phyloP scores from a whole-genome alignment of 2,888 invertebrate species.

The Rhopalosiphum nymphaeae region DNA sequence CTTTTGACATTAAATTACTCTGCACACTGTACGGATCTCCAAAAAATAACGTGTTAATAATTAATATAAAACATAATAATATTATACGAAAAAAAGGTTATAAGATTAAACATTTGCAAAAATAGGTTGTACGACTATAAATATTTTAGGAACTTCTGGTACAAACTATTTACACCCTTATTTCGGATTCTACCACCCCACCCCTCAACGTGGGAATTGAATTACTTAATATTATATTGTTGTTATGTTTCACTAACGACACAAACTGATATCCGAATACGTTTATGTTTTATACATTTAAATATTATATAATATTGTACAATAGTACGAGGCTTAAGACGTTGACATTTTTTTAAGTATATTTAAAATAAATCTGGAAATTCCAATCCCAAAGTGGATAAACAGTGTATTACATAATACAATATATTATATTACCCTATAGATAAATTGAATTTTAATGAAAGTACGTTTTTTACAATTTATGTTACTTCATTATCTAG shows the following conservation, averaged over 20 bases:
- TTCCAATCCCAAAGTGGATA: not conserved
- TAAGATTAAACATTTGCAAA: too few species aligned
- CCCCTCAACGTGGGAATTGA: not conserved
- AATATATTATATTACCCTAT: not conserved
- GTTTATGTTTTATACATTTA: not conserved
- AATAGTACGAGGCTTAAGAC: not conserved
- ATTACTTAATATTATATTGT: not conserved
- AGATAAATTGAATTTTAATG: not conserved
- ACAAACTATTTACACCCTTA: not conserved
- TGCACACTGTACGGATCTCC: too few species aligned
- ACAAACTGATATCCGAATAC: not conserved
- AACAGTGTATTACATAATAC: too few species aligned
- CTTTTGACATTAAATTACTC: too few species aligned
- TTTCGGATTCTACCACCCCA: not conserved
- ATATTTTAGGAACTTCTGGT: too few species aligned
- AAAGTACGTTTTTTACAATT: not conserved
- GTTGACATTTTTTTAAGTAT: not conserved
- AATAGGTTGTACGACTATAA: too few species aligned
- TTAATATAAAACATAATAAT: too few species aligned
- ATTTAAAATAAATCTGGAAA: not conserved
- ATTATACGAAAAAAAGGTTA: too few species aligned
- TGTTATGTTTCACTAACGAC: not conserved
- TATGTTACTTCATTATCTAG: not conserved
- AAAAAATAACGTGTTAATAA: too few species aligned
- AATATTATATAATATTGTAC: not conserved